Evolutionary conservation across 35 echinoderm and acorn worm genomes (phyloP).

Genomic region (Hemicentrotus pulcherrimus): DNA sequence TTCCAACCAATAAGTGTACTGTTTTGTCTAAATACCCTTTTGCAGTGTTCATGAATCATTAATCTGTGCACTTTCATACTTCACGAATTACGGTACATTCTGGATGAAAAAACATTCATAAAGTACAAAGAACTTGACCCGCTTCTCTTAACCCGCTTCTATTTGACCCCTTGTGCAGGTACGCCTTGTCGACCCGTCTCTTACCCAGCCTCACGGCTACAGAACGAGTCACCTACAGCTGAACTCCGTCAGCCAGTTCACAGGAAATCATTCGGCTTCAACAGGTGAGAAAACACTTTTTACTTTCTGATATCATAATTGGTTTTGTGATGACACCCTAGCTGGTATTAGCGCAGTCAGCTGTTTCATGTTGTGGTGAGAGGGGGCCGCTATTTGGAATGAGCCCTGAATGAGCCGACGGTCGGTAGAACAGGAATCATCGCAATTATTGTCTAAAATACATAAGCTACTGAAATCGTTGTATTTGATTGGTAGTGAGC

Average conservation of each 20-base stretch:
- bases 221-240: neutral
- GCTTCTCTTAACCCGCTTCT: neutral
- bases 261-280: constrained; percentile 27
- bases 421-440: too few relatives aligned
- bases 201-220: neutral
- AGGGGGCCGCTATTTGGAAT: neutral
- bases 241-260: constrained; percentile 6
- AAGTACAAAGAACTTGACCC: neutral
- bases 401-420: neutral
- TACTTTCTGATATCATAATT: neutral
- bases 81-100: too few relatives aligned
- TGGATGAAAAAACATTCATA: neutral
- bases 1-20: too few relatives aligned
- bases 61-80: too few relatives aligned
- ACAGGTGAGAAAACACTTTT: neutral
- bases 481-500: too few relatives aligned
- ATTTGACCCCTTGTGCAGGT: neutral
- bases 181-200: constrained; percentile 10
- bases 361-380: neutral
- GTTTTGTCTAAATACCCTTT: too few relatives aligned
- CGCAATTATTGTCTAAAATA: too few relatives aligned
- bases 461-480: too few relatives aligned
- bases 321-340: neutral
- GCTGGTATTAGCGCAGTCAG: neutral
- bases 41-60: too few relatives aligned